Percentiles rank a stretch among this genome's conserved stretches.
Conservation (phyloP, 2,888 invertebrate species). For the Xanthorhoe designata region DNA sequence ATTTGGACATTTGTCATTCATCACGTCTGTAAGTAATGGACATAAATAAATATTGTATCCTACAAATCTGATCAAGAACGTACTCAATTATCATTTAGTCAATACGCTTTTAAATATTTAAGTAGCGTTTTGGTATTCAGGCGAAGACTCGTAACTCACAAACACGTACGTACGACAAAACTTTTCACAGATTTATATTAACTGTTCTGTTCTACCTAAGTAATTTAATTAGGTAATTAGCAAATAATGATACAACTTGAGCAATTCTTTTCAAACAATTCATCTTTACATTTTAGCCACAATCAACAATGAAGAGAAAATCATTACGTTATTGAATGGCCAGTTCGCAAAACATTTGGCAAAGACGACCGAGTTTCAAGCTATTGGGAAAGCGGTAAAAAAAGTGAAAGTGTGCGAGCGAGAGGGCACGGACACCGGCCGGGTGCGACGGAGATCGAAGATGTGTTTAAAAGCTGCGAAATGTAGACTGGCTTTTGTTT, state of each 20-base stretch:
- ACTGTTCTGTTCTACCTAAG: no score
- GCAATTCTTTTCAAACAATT: conserved; percentile 10
- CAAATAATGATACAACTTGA: not conserved
- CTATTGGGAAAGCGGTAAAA: conserved; percentile 80
- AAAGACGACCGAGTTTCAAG: conserved; percentile 70
- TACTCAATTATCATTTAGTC: no score
- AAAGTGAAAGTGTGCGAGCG: conserved; percentile 77
- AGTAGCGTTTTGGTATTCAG: no score
- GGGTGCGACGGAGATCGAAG: conserved; percentile 54
- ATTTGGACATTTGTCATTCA: no score
- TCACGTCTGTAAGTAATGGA: no score
- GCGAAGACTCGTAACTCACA: not conserved
- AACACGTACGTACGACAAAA: not conserved
- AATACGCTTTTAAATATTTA: no score
- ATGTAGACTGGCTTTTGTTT: conserved; percentile 6
- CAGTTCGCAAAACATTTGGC: conserved; percentile 67
- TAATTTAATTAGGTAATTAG: not conserved
- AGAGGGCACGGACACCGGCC: conserved; percentile 48
- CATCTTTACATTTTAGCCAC: conserved; percentile 28
- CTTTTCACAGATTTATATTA: not conserved
- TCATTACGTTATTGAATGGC: conserved; percentile 41
- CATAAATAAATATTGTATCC: no score
- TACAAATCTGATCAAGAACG: no score
- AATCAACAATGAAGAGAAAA: conserved; percentile 55
- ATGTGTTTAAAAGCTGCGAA: conserved; percentile 21